A percentile compares a stretch with the other conserved stretches of the same genome.
Conservation (phyloP, 2,888 invertebrate genomes). For the Drosophila anomelani region DNA sequence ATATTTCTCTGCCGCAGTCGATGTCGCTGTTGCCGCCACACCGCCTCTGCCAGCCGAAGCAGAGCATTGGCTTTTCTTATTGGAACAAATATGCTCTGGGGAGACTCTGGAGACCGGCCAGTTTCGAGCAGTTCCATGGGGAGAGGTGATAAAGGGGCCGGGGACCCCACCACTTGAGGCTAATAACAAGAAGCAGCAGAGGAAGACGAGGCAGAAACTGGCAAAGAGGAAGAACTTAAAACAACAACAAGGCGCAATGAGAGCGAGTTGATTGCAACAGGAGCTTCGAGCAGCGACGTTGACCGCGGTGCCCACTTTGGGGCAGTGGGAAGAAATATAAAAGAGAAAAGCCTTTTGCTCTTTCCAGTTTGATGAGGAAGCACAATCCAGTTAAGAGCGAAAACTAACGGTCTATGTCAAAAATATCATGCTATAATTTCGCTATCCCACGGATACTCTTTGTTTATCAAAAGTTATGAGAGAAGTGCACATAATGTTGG, state of each 20-base stretch:
- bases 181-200: conserved; percentile 67
- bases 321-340: conserved; percentile 3
- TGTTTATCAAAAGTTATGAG: neutral
- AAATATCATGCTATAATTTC: conserved; percentile 62
- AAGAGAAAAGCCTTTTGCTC: conserved; percentile 37
- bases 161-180: conserved; percentile 73
- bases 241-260: conserved; percentile 49
- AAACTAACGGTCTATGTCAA: conserved; percentile 59
- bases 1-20: conserved; percentile 47
- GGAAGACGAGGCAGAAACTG: conserved; percentile 47
- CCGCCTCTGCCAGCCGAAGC: conserved; percentile 41
- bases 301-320: conserved; percentile 11
- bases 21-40: conserved; percentile 26
- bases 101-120: conserved; percentile 62
- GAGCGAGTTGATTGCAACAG: conserved; percentile 72
- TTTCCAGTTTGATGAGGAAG: conserved; percentile 35
- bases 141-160: conserved; percentile 3
- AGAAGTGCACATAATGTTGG: conserved; percentile 3
- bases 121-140: conserved; percentile 58
- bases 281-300: conserved; percentile 49
- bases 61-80: conserved; percentile 61
- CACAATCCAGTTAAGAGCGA: conserved; percentile 13
- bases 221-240: conserved; percentile 45
- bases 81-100: conserved; percentile 53
- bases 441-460: conserved; percentile 5